Base-by-base conservation (phyloP, 2,888 invertebrate genomes). In the Hymenopus coronatus region DNA sequence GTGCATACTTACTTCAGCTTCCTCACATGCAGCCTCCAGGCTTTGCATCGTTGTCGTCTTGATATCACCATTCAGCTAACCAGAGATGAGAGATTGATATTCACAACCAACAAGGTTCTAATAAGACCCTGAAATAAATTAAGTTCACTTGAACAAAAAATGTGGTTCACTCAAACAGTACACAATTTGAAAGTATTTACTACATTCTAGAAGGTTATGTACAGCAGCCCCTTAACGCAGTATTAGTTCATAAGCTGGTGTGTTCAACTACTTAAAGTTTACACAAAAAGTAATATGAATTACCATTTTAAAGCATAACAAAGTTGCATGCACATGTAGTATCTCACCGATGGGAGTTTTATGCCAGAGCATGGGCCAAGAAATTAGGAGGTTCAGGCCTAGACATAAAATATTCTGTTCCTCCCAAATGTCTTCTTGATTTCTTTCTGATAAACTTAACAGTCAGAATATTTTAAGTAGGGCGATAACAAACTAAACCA, bases 11-110 rank as follows among this genome's bases (percentile, higher is more conserved):
- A 95, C 95, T 94, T 95, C 95, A 94, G 95, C 95, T 94, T 95
- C 95, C 94, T 95, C 95, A 94, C 94, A 95, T 94, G 94, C 94
- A 93, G 95, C 94, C 94, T 95, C 95, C 94, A 95, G 94, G 94
- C 95, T 95, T 95, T 95, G 95, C 95, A 95, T 95, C 93, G 94
- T 95, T 95, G 92, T 92, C 92, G 92, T 91, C 90, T 89, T 82
- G 91, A 91, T 92, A 93, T 92, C 92, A 93, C 93, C 94, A 94
- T 93, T 93, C 93, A 94, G 93, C 92, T 92, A 92, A 92, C 92
- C 92, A 92, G 92, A 93, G 92, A 89, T 89, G 90, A 89, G 89
- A 90, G 82, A 83, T 88, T 87, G 86, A 88, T 89, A 88, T 87
- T 88, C 90, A 90, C 85, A 89, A 89, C 83, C 86, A 85, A 88